Evolutionary conservation across 2,888 invertebrate species (phyloP).

Genomic region (Chymomyza procnemis): DNA sequence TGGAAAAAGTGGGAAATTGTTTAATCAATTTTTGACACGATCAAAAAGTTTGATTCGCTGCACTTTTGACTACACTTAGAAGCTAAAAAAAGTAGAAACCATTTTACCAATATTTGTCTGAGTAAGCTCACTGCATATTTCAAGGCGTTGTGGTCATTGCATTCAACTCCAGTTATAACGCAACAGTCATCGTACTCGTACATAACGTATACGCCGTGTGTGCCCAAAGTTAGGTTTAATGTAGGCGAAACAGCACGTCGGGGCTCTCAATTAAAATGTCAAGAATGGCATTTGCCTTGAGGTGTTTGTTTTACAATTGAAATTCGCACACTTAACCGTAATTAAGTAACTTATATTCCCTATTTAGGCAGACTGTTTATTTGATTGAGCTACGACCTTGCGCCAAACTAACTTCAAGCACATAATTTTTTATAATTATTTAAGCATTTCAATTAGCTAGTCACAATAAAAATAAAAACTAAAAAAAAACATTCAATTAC

Average conservation of each 20-base stretch:
- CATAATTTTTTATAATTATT: not conserved
- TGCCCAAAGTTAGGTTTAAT: not conserved
- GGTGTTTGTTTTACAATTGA: not conserved
- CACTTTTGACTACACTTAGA: too few species aligned
- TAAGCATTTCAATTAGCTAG: too few species aligned
- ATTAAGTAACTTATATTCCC: not conserved
- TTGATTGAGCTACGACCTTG: not conserved
- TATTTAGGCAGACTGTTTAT: not conserved
- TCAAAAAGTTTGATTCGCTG: too few species aligned
- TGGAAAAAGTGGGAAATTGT: too few species aligned
- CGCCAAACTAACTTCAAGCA: not conserved
- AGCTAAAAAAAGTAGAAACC: too few species aligned
- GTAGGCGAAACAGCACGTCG: not conserved
- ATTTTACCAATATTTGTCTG: too few species aligned
- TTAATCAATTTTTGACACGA: too few species aligned
- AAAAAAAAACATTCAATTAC: not conserved
- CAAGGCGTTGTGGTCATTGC: not conserved
- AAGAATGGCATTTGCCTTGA: not conserved
- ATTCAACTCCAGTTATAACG: not conserved
- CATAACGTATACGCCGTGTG: not conserved
- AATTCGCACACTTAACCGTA: constrained; percentile 6
- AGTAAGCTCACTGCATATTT: not conserved
- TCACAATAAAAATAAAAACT: not conserved
- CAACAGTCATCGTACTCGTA: too few species aligned
- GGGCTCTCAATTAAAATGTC: not conserved